A percentile compares a stretch with the other conserved stretches of the same genome.
Evolutionary conservation across 2,888 invertebrate genomes (phyloP).

Genomic region (Yponomeuta malinellus): DNA sequence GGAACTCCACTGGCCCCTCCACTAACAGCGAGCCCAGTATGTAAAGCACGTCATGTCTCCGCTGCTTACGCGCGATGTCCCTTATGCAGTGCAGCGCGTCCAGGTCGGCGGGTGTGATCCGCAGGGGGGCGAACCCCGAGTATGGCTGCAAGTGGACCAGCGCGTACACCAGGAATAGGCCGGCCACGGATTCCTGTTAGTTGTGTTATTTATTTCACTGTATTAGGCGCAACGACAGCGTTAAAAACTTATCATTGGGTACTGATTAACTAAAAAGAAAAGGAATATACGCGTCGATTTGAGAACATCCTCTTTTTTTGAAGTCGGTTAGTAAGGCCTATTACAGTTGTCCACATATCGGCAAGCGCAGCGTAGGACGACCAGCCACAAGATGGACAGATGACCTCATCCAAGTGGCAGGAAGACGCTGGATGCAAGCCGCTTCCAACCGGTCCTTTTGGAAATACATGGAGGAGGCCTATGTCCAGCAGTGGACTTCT

Average conservation of each 20-base stretch:
- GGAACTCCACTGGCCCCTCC: conserved; percentile 42
- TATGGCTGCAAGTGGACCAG: conserved; percentile 52
- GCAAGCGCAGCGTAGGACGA: too few species aligned
- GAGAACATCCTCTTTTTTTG: too few species aligned
- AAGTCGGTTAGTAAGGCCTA: too few species aligned
- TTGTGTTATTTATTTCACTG: too few species aligned
- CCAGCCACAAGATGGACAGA: too few species aligned
- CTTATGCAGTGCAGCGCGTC: conserved; percentile 38
- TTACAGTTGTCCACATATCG: too few species aligned
- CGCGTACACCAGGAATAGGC: conserved; percentile 54
- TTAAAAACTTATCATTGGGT: neutral
- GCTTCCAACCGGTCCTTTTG: too few species aligned
- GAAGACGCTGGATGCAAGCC: too few species aligned
- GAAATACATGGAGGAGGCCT: too few species aligned
- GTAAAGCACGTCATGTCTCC: conserved; percentile 47
- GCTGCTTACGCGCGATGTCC: conserved; percentile 36
- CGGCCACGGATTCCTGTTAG: conserved; percentile 48
- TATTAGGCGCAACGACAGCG: neutral
- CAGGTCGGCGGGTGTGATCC: conserved; percentile 46
- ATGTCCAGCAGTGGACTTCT: too few species aligned
- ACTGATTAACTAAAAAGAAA: neutral
- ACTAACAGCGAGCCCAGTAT: conserved; percentile 46
- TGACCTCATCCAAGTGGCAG: too few species aligned
- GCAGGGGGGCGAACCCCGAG: conserved; percentile 39
- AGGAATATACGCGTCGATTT: too few species aligned